Evolutionary conservation across 2,113 vertebrate genomes (phyloP), one percentile per base, ranked within the genome.

Genomic region (Peromyscus californicus): DNA sequence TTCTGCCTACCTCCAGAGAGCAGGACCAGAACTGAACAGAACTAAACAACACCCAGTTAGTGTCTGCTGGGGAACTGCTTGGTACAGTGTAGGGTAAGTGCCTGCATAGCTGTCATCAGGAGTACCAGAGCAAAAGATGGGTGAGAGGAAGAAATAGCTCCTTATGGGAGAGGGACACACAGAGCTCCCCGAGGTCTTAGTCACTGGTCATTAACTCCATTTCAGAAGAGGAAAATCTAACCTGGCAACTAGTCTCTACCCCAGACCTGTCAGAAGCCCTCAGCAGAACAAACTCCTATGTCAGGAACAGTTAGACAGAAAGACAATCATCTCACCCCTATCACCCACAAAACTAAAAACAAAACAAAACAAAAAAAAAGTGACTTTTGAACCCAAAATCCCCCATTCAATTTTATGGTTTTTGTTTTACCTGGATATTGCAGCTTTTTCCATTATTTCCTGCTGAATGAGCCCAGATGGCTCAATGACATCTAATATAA

Each of bases 371-470:
- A 19, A 19, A 19, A 22, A 39, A 33, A 51, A 78, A 17, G 45
- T 48, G 1, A 93, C 57, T 31, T 84, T 26, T 91, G 57, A 16
- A 92, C 59, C 33, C 84, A 1, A 90, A 33, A 74, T 61, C 70
- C 17, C 26, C 6, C 22, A 36, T 11, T 33, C 51, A 45, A 63
- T 65, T 78, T 0, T 0, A 1, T 42, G 61, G 36, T 45, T 97
- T 57, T 76, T 91, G 95, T 61, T 57, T 78, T 97, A 99, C 99
- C 99, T 99, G 96, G 99, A 99, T 98, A 99, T 98, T 5, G 99
- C 99, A 7, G 99, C 99, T 97, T 99, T 99, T 98, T 99, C 99
- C 99, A 99, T 99, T 96, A 99, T 98, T 93, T 99, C 99, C 98
- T 99, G 99, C 96, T 99, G 99, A 79, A 99, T 99, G 85, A 99